Evolutionary conservation across 2,888 invertebrate genomes (phyloP), one percentile per base, ranked within the genome.

Genomic region (Epinotia brunnichana): DNA sequence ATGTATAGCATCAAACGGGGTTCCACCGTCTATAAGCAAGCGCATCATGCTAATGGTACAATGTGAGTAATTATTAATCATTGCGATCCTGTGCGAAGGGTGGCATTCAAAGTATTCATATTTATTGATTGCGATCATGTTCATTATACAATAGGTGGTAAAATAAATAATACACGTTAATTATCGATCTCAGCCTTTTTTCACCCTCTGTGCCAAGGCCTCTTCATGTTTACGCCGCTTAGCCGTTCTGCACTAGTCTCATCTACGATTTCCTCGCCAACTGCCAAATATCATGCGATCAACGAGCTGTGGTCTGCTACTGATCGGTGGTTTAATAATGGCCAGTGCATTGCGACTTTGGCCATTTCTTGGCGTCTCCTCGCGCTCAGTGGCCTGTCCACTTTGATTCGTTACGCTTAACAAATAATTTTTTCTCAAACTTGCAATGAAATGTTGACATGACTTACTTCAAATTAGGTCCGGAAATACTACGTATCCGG

Each of bases 1-100:
- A 75, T 98, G 98, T 91, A 98, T 98, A 78, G 98, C 98, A 15
- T 97, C 97, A 73, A 98, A 98, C 87, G 97, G 97, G 72, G 97
- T 98, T 41, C 97, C 97, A 39, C 98, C 98, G 11, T 97, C 97
- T 63, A 97, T 97, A 83, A 97, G 97, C 91, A 96, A 97, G 88
- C 94, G 97, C 81, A 96, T 97, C 77, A 95, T 96, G 90, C 94
- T 97, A 70, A 95, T 96, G 90, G 97, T 97, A 70, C 96, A 97
- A 90, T 97, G 97, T 97, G 91, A 96, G 96, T 96, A 86, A 80
- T 75, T 35, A 35, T 35, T 29, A 29, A 41, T 41, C 2, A 48
- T 48, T n/a, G 1, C 15, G 44, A 44, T 15, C 35, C 44, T 15
- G 44, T 44, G 4, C 15, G 15, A 44, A 44, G 15, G 5, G 15